Conservation (phyloP, 2,113 vertebrate species). For the Cinclus cinclus region DNA sequence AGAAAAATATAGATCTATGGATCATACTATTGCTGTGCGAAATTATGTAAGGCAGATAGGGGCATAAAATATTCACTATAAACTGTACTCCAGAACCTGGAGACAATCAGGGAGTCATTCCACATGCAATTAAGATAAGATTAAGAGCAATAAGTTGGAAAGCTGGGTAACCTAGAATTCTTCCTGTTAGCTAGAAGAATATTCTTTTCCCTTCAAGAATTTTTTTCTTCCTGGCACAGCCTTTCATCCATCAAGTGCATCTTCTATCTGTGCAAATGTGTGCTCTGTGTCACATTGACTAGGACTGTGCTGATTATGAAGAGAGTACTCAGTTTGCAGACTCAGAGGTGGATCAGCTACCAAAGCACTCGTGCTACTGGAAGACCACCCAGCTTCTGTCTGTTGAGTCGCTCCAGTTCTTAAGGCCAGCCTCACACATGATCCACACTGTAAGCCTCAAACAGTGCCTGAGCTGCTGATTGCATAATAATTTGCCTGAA, state of each 20-base stretch:
- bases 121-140: neutral
- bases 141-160: neutral
- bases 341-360: neutral
- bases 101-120: neutral
- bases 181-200: neutral
- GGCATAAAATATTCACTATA: neutral
- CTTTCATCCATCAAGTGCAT: neutral
- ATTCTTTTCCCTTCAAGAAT: neutral
- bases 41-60: neutral
- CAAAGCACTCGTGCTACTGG: neutral
- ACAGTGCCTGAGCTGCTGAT: neutral
- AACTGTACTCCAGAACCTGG: neutral
- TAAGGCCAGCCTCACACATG: neutral
- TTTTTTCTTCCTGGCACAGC: neutral
- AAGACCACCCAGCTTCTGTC: neutral
- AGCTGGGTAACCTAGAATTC: neutral
- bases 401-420: neutral
- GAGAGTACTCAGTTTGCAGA: neutral
- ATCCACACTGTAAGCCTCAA: neutral
- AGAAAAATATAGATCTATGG: neutral
- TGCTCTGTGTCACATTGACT: neutral
- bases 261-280: neutral
- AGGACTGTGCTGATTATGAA: fast-evolving
- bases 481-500: neutral
- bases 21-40: neutral